Percentiles rank a stretch among this genome's conserved stretches.
phyloP scores from a whole-genome alignment of 2,113 vertebrate genomes.

The Deroptyus accipitrinus region DNA sequence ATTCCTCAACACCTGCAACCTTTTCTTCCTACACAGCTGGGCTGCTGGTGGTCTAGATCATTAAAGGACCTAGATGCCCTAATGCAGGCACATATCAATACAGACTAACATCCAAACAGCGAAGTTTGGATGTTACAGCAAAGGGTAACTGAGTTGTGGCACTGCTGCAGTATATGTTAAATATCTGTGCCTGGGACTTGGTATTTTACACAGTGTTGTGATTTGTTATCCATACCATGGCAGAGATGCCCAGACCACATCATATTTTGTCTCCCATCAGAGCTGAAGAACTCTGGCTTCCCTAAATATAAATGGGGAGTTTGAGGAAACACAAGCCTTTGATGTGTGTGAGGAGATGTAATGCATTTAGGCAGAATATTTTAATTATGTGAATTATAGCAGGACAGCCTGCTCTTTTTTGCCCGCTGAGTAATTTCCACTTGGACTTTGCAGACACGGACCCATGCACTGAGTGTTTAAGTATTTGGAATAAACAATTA shows the following conservation, averaged over 20 bases:
- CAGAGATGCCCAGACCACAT: background rate
- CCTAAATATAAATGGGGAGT: constrained; percentile 36
- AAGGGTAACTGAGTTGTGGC: background rate
- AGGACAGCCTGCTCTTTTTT: constrained; percentile 32
- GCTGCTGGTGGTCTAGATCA: background rate
- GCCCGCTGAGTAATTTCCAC: constrained; percentile 63
- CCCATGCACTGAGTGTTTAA: constrained; percentile 20
- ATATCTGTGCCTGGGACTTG: background rate
- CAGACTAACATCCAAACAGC: background rate
- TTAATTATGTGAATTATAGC: constrained; percentile 57
- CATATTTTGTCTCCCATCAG: background rate
- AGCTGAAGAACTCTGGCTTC: constrained; percentile 14
- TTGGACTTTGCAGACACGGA: constrained; percentile 43
- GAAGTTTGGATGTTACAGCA: background rate
- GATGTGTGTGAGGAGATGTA: constrained; percentile 36
- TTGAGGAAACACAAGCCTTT: constrained; percentile 48
- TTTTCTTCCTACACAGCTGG: background rate
- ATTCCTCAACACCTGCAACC: background rate
- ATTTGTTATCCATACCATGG: background rate
- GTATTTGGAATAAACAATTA: constrained; percentile 49
- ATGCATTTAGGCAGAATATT: constrained; percentile 57
- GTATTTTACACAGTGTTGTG: background rate
- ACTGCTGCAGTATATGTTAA: background rate
- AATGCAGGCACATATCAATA: background rate
- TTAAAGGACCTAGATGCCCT: background rate